phyloP scores from a whole-genome alignment of 1,140 invertebrate genomes.

The Amyelois transitella region DNA sequence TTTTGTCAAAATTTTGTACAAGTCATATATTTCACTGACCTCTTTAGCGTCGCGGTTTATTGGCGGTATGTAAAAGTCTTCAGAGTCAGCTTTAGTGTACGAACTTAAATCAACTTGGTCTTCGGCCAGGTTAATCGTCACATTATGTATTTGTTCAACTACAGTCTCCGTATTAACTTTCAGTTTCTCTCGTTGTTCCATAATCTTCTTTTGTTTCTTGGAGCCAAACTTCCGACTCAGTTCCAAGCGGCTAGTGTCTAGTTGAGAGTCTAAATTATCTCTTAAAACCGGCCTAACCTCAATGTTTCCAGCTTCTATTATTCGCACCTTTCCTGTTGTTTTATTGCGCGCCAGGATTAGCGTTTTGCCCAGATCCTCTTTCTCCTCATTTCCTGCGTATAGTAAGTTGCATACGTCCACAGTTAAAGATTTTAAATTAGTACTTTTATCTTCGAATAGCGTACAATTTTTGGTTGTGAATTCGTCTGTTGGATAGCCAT shows the following conservation, averaged over 20 bases:
- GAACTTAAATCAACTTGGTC: conserved; percentile 44
- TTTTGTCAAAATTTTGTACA: conserved; percentile 42
- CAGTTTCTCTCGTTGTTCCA: conserved; percentile 52
- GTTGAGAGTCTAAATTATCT: conserved; percentile 20
- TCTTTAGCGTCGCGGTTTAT: conserved; percentile 41
- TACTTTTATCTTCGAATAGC: conserved; percentile 27
- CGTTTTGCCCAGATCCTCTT: conserved; percentile 36
- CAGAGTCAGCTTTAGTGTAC: conserved; percentile 38
- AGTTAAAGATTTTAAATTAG: conserved; percentile 22
- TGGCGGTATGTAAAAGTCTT: conserved; percentile 55
- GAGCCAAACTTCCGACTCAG: conserved; percentile 62
- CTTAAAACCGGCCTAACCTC: conserved; percentile 41
- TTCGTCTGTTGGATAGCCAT: conserved; percentile 38
- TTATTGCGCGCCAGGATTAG: conserved; percentile 42
- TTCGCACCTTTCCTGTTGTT: conserved; percentile 44
- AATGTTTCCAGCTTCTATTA: conserved; percentile 36
- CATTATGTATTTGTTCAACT: conserved; percentile 49
- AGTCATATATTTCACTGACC: conserved; percentile 38
- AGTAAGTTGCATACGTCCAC: conserved; percentile 35
- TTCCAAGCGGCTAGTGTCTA: conserved; percentile 41
- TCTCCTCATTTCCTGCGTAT: conserved; percentile 45
- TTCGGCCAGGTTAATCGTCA: conserved; percentile 34
- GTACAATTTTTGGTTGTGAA: conserved; percentile 29
- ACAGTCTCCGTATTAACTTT: conserved; percentile 52
- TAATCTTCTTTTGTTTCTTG: conserved; percentile 49